phyloP scores from a whole-genome alignment of 2,888 invertebrate genomes.

The Galerucella pusilla region DNA sequence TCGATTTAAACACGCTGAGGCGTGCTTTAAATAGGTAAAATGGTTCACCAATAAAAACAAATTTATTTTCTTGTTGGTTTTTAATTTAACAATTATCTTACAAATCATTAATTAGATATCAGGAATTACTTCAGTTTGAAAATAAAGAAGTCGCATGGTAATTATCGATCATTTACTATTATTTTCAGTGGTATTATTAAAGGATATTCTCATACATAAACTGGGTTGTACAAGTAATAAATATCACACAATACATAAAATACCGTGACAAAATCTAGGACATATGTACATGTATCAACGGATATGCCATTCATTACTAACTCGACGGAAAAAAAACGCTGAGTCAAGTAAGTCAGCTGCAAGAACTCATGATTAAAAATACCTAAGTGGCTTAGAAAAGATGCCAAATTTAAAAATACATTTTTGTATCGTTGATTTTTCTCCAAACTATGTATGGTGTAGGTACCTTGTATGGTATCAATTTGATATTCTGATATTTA shows the following conservation, averaged over 20 bases:
- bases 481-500: too few relatives aligned
- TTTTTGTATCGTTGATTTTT: neutral
- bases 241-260: neutral
- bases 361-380: neutral
- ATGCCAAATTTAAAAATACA: conserved; percentile 2
- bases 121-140: neutral
- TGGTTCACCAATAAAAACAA: too few relatives aligned
- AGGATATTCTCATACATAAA: neutral
- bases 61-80: too few relatives aligned
- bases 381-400: neutral
- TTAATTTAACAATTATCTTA: too few relatives aligned
- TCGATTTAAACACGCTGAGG: too few relatives aligned
- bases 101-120: too few relatives aligned
- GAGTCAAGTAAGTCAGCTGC: neutral
- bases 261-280: conserved; percentile 13
- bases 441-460: too few relatives aligned
- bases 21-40: too few relatives aligned
- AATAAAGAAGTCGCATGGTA: neutral
- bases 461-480: neutral
- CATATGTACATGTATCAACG: conserved; percentile 18
- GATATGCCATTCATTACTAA: conserved; percentile 21
- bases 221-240: neutral
- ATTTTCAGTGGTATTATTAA: conserved; percentile 1
- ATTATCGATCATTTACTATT: neutral
- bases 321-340: conserved; percentile 2